Conservation (phyloP, 1,140 invertebrate species). For the Octopus sinensis region DNA sequence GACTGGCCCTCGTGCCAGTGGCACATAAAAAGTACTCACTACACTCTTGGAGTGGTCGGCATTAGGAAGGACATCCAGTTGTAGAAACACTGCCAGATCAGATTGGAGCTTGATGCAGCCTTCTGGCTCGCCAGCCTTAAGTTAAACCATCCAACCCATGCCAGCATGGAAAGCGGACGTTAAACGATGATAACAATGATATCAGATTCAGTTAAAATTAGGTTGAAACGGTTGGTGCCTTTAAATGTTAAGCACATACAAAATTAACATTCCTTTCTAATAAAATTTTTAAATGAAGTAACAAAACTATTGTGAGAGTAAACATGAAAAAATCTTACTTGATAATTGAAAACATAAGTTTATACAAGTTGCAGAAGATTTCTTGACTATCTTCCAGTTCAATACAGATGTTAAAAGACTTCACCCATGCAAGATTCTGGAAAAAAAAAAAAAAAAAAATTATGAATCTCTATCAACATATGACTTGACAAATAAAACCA, state of each 20-base stretch:
- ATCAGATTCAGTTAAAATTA: not conserved
- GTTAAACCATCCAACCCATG: too few species aligned
- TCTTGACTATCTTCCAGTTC: constrained; percentile 95
- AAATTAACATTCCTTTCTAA: too few species aligned
- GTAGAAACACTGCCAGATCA: too few species aligned
- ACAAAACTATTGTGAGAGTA: not conserved
- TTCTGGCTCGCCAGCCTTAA: too few species aligned
- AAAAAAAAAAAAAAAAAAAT: constrained; percentile 60
- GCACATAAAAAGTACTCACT: too few species aligned
- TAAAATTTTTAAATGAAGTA: too few species aligned
- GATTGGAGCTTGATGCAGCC: too few species aligned
- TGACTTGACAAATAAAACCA: too few species aligned
- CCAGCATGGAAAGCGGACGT: too few species aligned
- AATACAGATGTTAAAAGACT: constrained; percentile 98
- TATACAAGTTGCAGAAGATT: constrained; percentile 90
- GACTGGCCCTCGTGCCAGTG: too few species aligned
- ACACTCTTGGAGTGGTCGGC: too few species aligned
- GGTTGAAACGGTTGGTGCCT: not conserved
- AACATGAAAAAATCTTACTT: constrained; percentile 69
- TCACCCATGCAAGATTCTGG: constrained; percentile 95
- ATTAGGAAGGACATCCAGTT: too few species aligned
- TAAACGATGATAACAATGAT: not conserved
- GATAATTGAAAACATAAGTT: constrained; percentile 93
- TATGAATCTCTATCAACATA: not conserved
- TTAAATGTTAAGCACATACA: not conserved